phyloP scores from a whole-genome alignment of 2,797 vertebrate genomes.

The Oophaga sylvatica region DNA sequence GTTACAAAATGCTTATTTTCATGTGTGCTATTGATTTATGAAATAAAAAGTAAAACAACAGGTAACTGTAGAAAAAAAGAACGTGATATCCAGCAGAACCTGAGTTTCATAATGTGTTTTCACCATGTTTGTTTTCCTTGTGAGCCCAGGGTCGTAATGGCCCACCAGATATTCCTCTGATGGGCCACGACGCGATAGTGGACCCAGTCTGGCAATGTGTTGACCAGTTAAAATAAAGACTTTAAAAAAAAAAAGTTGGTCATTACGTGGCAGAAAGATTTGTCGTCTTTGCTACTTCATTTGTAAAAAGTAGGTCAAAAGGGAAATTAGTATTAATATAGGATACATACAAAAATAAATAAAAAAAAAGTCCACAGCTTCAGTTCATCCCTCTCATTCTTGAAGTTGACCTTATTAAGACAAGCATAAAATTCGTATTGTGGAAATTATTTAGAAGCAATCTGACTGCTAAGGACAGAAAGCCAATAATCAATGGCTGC shows the following conservation, averaged over 20 bases:
- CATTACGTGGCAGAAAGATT: not conserved
- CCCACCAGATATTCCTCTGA: too few relatives aligned
- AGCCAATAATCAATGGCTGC: conserved; percentile 60
- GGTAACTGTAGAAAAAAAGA: too few relatives aligned
- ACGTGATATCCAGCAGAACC: too few relatives aligned
- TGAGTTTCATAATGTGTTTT: too few relatives aligned
- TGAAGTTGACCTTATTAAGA: conserved; percentile 58
- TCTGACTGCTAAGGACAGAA: conserved; percentile 56
- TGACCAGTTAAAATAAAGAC: too few relatives aligned
- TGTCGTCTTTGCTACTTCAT: not conserved
- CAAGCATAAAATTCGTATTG: conserved; percentile 56
- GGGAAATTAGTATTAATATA: not conserved
- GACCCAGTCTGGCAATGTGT: too few relatives aligned
- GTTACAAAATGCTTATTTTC: too few relatives aligned
- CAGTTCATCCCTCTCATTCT: conserved; percentile 39
- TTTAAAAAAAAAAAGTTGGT: not conserved
- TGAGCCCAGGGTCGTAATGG: too few relatives aligned
- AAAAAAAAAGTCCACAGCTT: not conserved
- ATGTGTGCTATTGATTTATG: too few relatives aligned
- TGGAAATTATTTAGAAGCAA: conserved; percentile 57
- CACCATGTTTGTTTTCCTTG: too few relatives aligned
- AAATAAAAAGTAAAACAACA: too few relatives aligned
- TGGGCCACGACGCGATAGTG: too few relatives aligned
- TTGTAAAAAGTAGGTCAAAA: not conserved
- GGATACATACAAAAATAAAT: not conserved